Conservation (phyloP, 53 echinoderm and acorn worm species). For the Astropecten irregularis region DNA sequence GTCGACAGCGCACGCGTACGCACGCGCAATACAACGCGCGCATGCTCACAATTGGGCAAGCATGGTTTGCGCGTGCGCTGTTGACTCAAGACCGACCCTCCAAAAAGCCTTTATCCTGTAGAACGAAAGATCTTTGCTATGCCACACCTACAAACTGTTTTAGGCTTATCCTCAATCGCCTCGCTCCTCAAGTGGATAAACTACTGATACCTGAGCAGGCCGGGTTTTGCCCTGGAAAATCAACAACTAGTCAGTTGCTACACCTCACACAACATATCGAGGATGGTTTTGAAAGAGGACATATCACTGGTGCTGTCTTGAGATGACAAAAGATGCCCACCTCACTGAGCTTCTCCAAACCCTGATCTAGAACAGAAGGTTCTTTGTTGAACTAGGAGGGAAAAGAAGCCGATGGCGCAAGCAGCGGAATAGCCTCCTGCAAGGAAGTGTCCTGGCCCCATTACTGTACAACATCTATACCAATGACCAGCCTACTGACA, state of each 20-base stretch:
- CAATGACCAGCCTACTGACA: slow-evolving; percentile 50
- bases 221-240: no score
- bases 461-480: slow-evolving; percentile 68
- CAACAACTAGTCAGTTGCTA: no score
- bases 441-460: slow-evolving; percentile 48
- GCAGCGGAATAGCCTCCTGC: slow-evolving; percentile 45
- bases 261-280: background rate
- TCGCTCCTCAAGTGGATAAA: no score
- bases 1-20: no score
- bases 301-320: background rate
- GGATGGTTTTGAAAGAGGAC: no score
- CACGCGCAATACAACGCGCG: no score
- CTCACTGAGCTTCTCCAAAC: background rate
- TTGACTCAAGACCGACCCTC: no score
- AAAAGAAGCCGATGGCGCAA: slow-evolving; percentile 50
- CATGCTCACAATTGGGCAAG: no score
- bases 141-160: slow-evolving; percentile 29
- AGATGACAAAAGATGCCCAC: background rate
- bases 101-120: no score
- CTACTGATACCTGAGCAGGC: no score
- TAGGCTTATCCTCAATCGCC: background rate
- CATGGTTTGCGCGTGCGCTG: no score
- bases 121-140: background rate
- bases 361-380: background rate
- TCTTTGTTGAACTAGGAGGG: background rate